Evolutionary conservation across 2,888 invertebrate species (phyloP).

Genomic region (Rotaria socialis): DNA sequence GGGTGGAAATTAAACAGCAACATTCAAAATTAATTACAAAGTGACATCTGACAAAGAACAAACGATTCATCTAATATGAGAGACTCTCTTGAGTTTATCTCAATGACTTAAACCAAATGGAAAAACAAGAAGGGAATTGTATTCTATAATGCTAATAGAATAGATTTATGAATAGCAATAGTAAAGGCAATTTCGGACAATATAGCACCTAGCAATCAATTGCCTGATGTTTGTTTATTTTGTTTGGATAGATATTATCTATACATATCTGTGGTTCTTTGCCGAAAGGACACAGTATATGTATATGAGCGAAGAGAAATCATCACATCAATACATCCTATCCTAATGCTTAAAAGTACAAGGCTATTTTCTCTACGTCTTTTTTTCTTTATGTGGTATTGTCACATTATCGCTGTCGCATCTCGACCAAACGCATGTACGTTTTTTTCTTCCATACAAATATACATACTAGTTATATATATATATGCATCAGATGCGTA

Average conservation of each 20-base stretch:
- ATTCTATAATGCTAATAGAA: too few relatives aligned
- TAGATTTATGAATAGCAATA: neutral
- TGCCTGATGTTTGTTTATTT: slow-evolving; percentile 11
- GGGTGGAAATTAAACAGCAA: neutral
- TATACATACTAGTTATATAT: neutral
- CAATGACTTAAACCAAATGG: neutral
- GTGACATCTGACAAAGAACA: neutral
- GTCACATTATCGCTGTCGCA: slow-evolving; percentile 21
- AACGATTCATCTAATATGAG: neutral
- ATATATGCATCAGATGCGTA: neutral
- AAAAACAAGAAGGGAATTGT: too few relatives aligned
- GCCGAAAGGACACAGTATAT: neutral
- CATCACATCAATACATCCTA: slow-evolving; percentile 21
- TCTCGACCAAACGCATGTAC: neutral
- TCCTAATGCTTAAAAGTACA: neutral
- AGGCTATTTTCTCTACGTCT: neutral
- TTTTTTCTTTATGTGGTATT: neutral
- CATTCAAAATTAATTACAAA: too few relatives aligned
- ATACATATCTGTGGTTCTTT: neutral
- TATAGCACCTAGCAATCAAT: neutral
- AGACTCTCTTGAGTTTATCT: neutral
- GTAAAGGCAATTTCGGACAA: neutral
- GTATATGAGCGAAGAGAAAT: neutral
- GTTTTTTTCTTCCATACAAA: neutral
- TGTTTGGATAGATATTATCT: neutral